Base-by-base conservation (phyloP, 1,140 invertebrate genomes). In the Macrocentrus cingulum region DNA sequence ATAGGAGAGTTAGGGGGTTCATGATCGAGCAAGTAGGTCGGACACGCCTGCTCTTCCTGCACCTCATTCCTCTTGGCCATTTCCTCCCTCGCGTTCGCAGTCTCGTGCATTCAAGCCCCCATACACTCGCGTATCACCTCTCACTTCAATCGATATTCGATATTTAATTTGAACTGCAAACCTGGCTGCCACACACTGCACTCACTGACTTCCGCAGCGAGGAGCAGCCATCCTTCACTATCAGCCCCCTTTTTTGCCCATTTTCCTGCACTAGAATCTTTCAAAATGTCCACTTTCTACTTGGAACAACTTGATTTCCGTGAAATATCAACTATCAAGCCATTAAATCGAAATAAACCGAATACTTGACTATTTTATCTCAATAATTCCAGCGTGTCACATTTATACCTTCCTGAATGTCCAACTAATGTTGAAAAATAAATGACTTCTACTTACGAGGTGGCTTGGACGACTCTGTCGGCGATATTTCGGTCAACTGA, bases 401-500 rank as follows among this genome's bases (percentile, higher is more conserved):
- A 29, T 29, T 29, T 29, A 29, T 4, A 29, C 25, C 25, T 29
- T 29, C 25, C 9, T 29, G 25, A 4, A 29, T 9, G 4, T 29
- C 25, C 9, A 5, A 29, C 9, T 29, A 4, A 29, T 29, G 25
- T 9, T 29, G 25, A 29, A 29, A 29, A 5, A 9, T 29, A 34
- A 50, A 34, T 13, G 32, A 13, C 8, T 20, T 20, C 25, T 34
- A 66, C 64, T 66, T 59, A 66, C 64, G 60, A 58, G 56, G 71
- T 52, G 66, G 64, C 59, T 72, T 76, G 13, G 55, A 42, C 7
- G 63, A 34, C 42, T 75, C 73, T 37, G 62, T 50, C 37, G 61
- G 55, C 20, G 65, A 41, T 23, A 68, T 64, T 60, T 75, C 72
- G 20, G 71, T 70, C 49, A 77, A 58, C 75, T 77, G 74, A 2